A percentile compares a stretch with the other conserved stretches of the same genome.
phyloP scores from a whole-genome alignment of 2,888 invertebrate genomes.

The Lottia scabra region DNA sequence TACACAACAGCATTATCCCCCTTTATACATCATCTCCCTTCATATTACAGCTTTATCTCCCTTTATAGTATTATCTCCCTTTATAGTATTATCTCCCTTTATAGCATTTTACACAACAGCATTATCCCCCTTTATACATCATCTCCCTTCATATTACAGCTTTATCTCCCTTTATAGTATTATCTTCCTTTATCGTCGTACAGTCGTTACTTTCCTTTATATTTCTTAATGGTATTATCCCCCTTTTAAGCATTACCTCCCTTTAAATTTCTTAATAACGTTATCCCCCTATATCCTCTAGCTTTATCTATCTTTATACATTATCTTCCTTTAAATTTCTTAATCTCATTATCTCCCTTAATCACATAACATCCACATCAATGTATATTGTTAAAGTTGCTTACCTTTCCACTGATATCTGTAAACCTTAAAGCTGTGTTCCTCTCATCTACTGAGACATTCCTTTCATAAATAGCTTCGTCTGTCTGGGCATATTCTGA shows the following conservation, averaged over 20 bases:
- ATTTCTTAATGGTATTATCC: neutral
- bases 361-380: too few relatives aligned
- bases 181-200: neutral
- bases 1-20: conserved; percentile 13
- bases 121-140: neutral
- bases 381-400: too few relatives aligned
- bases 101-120: neutral
- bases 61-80: conserved; percentile 16
- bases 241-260: neutral
- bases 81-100: too few relatives aligned
- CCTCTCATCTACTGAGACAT: conserved; percentile 34
- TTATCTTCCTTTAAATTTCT: neutral
- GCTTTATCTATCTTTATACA: neutral
- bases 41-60: too few relatives aligned
- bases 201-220: too few relatives aligned
- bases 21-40: conserved; percentile 24
- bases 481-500: conserved; percentile 45
- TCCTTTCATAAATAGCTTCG: conserved; percentile 47
- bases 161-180: neutral
- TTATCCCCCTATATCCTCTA: neutral
- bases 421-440: conserved; percentile 44
- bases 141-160: neutral
- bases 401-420: conserved; percentile 47
- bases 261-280: neutral
- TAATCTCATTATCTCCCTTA: too few relatives aligned